phyloP scores from a whole-genome alignment of 2,113 vertebrate species.

The Fukomys damarensis region DNA sequence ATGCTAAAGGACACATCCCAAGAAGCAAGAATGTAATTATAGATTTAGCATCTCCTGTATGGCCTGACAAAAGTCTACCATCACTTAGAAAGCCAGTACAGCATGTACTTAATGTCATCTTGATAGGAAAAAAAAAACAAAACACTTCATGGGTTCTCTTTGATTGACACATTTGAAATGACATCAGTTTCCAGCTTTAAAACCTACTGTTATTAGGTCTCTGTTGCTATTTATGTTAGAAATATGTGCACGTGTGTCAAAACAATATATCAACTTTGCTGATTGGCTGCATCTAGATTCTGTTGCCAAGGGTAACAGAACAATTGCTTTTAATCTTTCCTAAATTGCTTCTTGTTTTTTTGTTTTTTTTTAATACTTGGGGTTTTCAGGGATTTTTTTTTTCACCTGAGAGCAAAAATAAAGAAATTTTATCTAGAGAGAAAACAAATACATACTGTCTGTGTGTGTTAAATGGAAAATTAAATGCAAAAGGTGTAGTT shows the following conservation, averaged over 20 bases:
- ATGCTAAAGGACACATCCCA: constrained; percentile 82
- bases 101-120: constrained; percentile 88
- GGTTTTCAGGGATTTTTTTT: constrained; percentile 59
- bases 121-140: constrained; percentile 85
- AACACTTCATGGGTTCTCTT: constrained; percentile 84
- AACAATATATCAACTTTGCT: constrained; percentile 90
- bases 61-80: constrained; percentile 88
- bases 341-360: constrained; percentile 87
- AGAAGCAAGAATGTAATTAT: constrained; percentile 86
- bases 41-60: constrained; percentile 85
- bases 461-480: constrained; percentile 48
- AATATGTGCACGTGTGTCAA: constrained; percentile 89
- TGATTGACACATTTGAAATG: constrained; percentile 90
- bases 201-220: constrained; percentile 91
- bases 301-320: constrained; percentile 90
- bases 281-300: constrained; percentile 87
- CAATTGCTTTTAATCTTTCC: constrained; percentile 90
- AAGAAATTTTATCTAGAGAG: constrained; percentile 52
- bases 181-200: constrained; percentile 89
- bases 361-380: constrained; percentile 65
- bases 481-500: not conserved
- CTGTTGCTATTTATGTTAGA: constrained; percentile 93
- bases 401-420: constrained; percentile 65
- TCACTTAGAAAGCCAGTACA: constrained; percentile 86
- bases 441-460: constrained; percentile 63